A percentile compares a stretch with the other conserved stretches of the same genome.
These are phyloP conservation scores for Cephus pygmeus DNA, from an alignment of 2,888 invertebrate genomes.

Conservation along the genomic window DNA sequence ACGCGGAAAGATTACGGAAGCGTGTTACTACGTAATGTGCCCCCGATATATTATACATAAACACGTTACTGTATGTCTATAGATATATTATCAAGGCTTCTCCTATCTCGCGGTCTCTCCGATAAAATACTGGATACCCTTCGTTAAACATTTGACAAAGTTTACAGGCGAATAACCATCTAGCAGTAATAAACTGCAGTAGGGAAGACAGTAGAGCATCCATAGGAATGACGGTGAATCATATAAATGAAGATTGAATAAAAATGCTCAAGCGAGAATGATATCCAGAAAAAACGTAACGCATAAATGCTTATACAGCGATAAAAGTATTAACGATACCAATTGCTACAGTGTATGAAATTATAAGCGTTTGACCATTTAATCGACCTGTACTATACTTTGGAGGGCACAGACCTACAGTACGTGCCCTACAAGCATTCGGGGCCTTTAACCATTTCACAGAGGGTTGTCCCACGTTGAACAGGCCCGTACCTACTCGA, in stretches of 20 bases:
- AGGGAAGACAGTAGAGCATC: not conserved
- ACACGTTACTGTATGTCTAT: not conserved
- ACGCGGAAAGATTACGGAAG: conserved; percentile 19
- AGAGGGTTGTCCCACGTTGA: conserved; percentile 1
- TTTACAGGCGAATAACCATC: not conserved
- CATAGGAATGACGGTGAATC: not conserved
- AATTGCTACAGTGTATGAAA: not conserved
- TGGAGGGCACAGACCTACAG: not conserved
- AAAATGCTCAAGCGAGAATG: not conserved
- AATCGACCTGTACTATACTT: not conserved
- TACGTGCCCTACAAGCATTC: not conserved
- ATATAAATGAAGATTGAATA: not conserved
- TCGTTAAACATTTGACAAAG: not conserved
- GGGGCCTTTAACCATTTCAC: not conserved
- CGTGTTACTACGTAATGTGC: not conserved
- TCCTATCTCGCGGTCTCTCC: not conserved
- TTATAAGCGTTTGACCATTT: not conserved
- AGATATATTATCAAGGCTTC: not conserved
- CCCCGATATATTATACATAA: not conserved
- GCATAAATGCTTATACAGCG: not conserved
- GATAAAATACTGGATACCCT: not conserved
- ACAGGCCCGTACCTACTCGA: not conserved
- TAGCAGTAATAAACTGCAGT: not conserved
- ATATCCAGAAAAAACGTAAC: not conserved
- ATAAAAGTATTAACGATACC: not conserved